Percentiles rank a stretch among this genome's conserved stretches.
phyloP scores from a whole-genome alignment of 2,888 invertebrate genomes.

The Hypselothyrea guttata region DNA sequence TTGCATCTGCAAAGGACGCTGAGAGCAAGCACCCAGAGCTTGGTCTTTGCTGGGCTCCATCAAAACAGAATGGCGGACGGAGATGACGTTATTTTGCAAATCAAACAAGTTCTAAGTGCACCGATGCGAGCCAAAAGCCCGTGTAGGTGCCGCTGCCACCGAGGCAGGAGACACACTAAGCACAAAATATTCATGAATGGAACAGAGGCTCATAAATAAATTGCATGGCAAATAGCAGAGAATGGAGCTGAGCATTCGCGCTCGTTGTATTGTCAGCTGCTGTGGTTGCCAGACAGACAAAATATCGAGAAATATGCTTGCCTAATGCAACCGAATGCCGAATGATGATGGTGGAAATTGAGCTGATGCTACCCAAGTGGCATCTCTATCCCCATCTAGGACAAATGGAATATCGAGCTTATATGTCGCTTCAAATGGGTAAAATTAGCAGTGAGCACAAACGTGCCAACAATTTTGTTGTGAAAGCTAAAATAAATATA shows the following conservation, averaged over 20 bases:
- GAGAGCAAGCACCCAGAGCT: too few species aligned
- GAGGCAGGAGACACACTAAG: too few species aligned
- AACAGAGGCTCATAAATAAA: conserved; percentile 69
- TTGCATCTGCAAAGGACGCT: too few species aligned
- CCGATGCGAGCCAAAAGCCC: conserved; percentile 33
- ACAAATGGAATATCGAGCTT: conserved; percentile 58
- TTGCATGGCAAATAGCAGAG: conserved; percentile 53
- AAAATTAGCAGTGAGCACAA: conserved; percentile 75
- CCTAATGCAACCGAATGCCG: conserved; percentile 45
- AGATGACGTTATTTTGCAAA: conserved; percentile 59
- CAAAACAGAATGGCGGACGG: conserved; percentile 47
- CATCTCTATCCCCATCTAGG: too few species aligned
- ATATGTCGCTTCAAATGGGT: conserved; percentile 78
- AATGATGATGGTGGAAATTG: background rate
- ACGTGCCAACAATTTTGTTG: conserved; percentile 31
- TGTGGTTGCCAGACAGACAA: too few species aligned
- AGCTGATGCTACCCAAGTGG: conserved; percentile 19
- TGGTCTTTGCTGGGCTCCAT: conserved; percentile 8
- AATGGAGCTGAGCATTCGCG: conserved; percentile 14
- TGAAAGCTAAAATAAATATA: too few species aligned
- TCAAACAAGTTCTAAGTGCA: conserved; percentile 63
- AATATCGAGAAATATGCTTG: conserved; percentile 66
- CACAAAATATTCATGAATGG: conserved; percentile 69
- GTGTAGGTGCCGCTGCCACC: too few species aligned
- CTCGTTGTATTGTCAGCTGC: conserved; percentile 35